A percentile compares a stretch with the other conserved stretches of the same genome.
These are phyloP conservation scores for Psephotus haematonotus DNA, from an alignment of 2,113 vertebrate genomes.

Conservation along the genomic window DNA sequence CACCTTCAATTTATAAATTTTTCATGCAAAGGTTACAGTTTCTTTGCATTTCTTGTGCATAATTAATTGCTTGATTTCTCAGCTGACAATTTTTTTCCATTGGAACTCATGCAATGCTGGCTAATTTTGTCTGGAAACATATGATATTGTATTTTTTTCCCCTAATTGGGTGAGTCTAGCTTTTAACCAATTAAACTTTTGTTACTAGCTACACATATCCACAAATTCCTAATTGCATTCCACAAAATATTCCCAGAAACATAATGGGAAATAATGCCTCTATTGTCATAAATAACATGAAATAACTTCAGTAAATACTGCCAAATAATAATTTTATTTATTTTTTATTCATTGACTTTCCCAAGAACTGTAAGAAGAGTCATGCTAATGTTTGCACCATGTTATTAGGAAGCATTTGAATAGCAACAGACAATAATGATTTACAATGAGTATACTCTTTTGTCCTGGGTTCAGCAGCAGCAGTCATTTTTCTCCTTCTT, in stretches of 20 bases:
- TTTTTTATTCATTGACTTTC: neutral
- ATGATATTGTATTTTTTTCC: neutral
- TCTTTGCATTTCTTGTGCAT: slow-evolving; percentile 5
- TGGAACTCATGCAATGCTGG: neutral
- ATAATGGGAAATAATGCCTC: neutral
- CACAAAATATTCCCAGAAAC: neutral
- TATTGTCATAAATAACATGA: neutral
- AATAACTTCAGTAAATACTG: neutral
- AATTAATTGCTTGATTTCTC: slow-evolving; percentile 5
- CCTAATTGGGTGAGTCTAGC: neutral
- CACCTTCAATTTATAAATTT: slow-evolving; percentile 3
- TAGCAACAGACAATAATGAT: neutral
- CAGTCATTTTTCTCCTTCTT: no score
- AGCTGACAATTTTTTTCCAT: neutral
- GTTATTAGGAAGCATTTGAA: neutral
- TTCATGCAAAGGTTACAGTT: neutral
- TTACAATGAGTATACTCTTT: neutral
- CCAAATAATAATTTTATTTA: neutral
- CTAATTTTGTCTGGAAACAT: neutral
- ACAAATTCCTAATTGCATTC: neutral
- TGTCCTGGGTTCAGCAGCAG: no score
- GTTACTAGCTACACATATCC: neutral
- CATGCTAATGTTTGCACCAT: neutral
- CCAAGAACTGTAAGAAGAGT: neutral
- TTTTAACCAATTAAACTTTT: neutral